Percentiles rank a stretch among this genome's conserved stretches.
Conservation (phyloP, 2,113 vertebrate species). For the Amia ocellicauda region DNA sequence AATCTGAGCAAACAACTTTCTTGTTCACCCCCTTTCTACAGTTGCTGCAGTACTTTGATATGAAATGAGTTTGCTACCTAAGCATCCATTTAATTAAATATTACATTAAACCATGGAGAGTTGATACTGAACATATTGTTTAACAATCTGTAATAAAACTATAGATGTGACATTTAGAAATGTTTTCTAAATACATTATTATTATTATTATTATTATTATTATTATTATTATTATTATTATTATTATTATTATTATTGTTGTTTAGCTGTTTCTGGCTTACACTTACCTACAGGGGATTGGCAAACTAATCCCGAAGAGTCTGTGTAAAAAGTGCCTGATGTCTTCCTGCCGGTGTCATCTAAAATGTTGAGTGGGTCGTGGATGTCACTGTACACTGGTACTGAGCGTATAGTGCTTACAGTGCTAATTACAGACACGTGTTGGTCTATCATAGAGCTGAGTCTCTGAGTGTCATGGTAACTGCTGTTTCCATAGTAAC, state of each 20-base stretch:
- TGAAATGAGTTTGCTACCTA: too few species aligned
- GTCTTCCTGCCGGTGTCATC: slow-evolving; percentile 78
- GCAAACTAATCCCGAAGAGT: slow-evolving; percentile 62
- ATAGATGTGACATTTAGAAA: too few species aligned
- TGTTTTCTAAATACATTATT: too few species aligned
- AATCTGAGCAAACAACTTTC: not conserved
- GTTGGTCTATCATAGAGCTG: slow-evolving; percentile 85
- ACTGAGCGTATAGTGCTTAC: slow-evolving; percentile 77
- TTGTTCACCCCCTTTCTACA: not conserved
- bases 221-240: too few species aligned
- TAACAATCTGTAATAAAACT: too few species aligned
- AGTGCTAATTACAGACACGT: slow-evolving; percentile 96
- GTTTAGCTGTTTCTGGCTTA: too few species aligned
- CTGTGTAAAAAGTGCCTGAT: slow-evolving; percentile 66
- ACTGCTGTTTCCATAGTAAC: slow-evolving; percentile 77
- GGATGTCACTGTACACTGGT: slow-evolving; percentile 77
- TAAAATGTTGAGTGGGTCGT: slow-evolving; percentile 91
- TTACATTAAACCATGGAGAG: too few species aligned
- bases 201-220: too few species aligned
- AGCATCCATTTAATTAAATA: too few species aligned
- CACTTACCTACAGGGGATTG: slow-evolving; percentile 57
- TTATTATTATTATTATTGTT: too few species aligned
- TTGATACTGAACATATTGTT: too few species aligned
- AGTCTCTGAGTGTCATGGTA: slow-evolving; percentile 82
- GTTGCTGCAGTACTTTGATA: too few species aligned